Evolutionary conservation across 2,113 vertebrate species (phyloP), one percentile per base, ranked within the genome.

Genomic region (Ifrita kowaldi): DNA sequence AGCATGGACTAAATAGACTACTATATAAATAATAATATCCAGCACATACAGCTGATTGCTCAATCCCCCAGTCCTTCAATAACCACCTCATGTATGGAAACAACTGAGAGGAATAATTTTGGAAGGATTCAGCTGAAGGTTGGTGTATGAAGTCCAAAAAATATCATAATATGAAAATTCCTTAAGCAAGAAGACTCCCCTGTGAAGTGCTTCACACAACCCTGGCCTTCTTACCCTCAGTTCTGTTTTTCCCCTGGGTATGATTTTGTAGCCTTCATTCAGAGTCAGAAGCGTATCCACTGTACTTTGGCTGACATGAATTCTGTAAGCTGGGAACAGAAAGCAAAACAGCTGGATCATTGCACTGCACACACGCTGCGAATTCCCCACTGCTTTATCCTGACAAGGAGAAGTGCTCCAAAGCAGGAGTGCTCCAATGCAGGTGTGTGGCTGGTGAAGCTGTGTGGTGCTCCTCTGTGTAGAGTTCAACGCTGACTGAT

Each of bases 271-370:
- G 50, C 98, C 98, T 73, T 99, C 99, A 5, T 98, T 98, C 46
- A 99, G 97, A 87, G 96, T 98, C 80, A 5, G 93, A 74, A 99
- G 99, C 16, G 98, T 99, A 59, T 98, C 98, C 97, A 99, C 98
- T 20, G 99, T 99, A 94, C 96, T 99, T 93, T 98, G 97, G 94
- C 99, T 99, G 95, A 99, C 98, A 60, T 99, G 99, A 95, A 99
- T 99, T 97, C 98, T 98, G 97, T 99, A 99, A 97, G 98, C 99
- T 99, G 96, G 35, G 74, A 95, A 95, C 20, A 41, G 60, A 96
- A 87, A 82, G n/a, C 35, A 88, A 55, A 91, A 47, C 79, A 93
- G 37, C 17, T 60, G 75, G 16, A n/a, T 95, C 67, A 80, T 9
- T 78, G 6, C 4, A 57, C 39, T 37, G 50, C 64, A 86, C 35